These are phyloP conservation scores for Rhynchonycteris naso DNA, from an alignment of 2,797 vertebrate species.

Conservation along the genomic window DNA sequence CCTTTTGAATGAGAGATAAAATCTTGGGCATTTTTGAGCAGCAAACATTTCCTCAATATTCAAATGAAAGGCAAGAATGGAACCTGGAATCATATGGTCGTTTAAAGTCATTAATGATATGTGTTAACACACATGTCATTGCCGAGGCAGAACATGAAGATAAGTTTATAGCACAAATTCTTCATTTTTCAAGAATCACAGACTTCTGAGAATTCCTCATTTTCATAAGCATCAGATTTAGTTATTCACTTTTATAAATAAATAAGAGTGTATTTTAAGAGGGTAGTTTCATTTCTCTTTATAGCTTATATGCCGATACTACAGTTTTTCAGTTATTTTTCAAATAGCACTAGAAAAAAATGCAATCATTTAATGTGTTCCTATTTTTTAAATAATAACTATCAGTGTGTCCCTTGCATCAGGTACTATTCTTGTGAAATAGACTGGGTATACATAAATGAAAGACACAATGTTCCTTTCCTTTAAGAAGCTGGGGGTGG, in stretches of 20 bases:
- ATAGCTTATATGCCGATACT: background rate
- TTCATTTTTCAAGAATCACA: background rate
- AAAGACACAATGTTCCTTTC: background rate
- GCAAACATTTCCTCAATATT: background rate
- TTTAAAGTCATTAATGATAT: background rate
- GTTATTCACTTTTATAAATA: background rate
- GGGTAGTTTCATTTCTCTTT: background rate
- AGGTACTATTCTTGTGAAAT: background rate
- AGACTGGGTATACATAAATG: background rate
- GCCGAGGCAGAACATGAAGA: background rate
- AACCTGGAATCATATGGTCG: background rate
- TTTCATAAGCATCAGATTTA: background rate
- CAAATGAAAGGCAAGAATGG: background rate
- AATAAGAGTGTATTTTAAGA: background rate
- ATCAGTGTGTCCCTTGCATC: background rate
- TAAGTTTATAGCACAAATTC: background rate
- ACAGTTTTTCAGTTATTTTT: background rate
- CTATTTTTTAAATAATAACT: background rate
- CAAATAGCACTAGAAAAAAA: background rate
- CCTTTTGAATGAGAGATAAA: background rate
- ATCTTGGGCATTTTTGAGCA: background rate
- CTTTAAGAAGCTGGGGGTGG: background rate
- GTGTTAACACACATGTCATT: background rate
- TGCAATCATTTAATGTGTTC: background rate
- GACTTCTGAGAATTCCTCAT: background rate